Evolutionary conservation across 2,888 invertebrate species (phyloP), one percentile per base, ranked within the genome.

Genomic region (Chrysolina oricalcia): DNA sequence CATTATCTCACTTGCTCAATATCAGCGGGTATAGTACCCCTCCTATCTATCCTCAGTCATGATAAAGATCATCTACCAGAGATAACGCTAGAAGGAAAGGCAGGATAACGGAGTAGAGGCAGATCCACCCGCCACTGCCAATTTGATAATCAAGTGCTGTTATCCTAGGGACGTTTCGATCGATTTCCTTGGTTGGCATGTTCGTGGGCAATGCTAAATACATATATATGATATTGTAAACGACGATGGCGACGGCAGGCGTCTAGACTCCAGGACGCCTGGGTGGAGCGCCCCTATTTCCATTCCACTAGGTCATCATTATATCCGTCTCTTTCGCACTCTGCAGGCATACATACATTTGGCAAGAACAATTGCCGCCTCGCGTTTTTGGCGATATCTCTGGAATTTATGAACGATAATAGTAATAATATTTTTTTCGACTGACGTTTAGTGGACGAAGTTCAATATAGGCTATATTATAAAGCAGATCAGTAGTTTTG

Each of bases 181-280:
- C 72, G 69, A 73, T 50, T 63, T 72, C 64, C 48, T 71, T 74
- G 70, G 69, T 72, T 80, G 74, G 80, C 82, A 84, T 86, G 85
- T 85, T 83, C 83, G 83, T 82, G 81, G 79, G 85, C 83, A 83
- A 83, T 84, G 81, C 80, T 82, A 71, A 75, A 72, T 72, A 75
- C 75, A 73, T 68, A 76, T 73, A 78, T 78, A 70, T 72, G 73
- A 73, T 78, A 80, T 76, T 71, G 77, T 74, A 79, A 79, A 80
- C 86, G 86, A 85, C 86, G 85, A 78, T 82, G 82, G 78, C 84
- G 83, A 82, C 84, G 84, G 81, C 83, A 79, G 81, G 82, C 85
- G 88, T 88, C 88, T 88, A 88, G 88, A 88, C 88, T 85, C 79
- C 78, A 82, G 82, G 87, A 84, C 88, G 87, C 87, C 87, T 80